Conservation (phyloP, 2,113 vertebrate genomes). For the Prionailurus viverrinus region DNA sequence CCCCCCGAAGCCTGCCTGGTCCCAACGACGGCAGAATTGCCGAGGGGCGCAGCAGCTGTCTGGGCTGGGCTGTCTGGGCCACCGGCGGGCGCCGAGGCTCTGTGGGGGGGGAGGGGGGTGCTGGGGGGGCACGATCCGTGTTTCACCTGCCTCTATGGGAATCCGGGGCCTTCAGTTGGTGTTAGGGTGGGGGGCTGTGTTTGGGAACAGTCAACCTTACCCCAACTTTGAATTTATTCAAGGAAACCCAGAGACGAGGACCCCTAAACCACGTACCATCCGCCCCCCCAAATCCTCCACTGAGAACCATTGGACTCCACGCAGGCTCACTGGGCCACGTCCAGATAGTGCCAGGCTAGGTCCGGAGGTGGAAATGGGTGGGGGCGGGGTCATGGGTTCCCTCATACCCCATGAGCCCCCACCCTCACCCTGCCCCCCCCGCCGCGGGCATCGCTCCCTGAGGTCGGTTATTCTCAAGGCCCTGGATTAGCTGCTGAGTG, state of each 20-base stretch:
- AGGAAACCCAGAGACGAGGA: not conserved
- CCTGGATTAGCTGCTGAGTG: not conserved
- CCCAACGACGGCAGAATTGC: not conserved
- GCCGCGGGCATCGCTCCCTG: too few species aligned
- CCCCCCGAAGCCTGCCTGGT: not conserved
- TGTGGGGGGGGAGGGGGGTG: rapidly evolving
- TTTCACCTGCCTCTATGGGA: slow-evolving; percentile 44
- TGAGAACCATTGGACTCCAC: not conserved
- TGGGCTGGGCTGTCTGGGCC: slow-evolving; percentile 8
- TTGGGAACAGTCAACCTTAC: not conserved
- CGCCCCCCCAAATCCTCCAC: not conserved
- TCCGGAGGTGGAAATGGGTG: not conserved
- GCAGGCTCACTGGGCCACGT: not conserved
- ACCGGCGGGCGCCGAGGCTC: not conserved
- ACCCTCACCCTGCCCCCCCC: rapidly evolving
- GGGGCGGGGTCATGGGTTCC: not conserved
- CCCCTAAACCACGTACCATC: not conserved
- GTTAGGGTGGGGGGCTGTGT: not conserved
- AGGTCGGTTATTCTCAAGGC: not conserved
- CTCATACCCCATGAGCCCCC: not conserved
- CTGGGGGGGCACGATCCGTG: not conserved
- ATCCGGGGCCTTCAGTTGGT: slow-evolving; percentile 53
- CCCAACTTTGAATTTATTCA: not conserved
- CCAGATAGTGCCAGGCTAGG: not conserved
- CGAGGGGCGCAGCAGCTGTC: slow-evolving; percentile 69